Conservation (phyloP, 2,888 invertebrate species). For the Zootermopsis nevadensis region DNA sequence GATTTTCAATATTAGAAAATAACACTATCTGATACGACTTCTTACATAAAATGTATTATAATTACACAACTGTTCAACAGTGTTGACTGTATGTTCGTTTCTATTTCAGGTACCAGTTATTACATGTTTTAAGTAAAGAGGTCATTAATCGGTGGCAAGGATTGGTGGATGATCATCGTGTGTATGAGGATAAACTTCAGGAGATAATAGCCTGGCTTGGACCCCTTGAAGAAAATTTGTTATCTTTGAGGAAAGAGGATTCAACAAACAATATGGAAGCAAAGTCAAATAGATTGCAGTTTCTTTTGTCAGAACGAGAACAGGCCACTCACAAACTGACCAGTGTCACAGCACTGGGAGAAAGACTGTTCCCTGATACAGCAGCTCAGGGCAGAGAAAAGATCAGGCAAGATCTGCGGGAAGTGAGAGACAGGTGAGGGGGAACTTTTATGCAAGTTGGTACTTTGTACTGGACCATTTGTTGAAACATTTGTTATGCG, state of each 20-base stretch:
- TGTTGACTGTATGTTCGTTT: too few relatives aligned
- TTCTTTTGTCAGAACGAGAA: constrained; percentile 77
- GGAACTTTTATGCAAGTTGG: too few relatives aligned
- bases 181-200: constrained; percentile 79
- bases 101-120: constrained; percentile 73
- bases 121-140: constrained; percentile 85
- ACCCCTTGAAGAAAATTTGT: constrained; percentile 79
- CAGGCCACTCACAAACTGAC: constrained; percentile 84
- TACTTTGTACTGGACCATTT: too few relatives aligned
- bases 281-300: constrained; percentile 57
- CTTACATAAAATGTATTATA: too few relatives aligned
- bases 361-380: constrained; percentile 92
- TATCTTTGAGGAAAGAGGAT: constrained; percentile 61
- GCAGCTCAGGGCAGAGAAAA: constrained; percentile 91
- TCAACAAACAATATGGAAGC: constrained; percentile 63
- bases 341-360: constrained; percentile 80
- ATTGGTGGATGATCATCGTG: constrained; percentile 84
- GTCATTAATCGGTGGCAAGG: constrained; percentile 86
- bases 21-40: too few relatives aligned
- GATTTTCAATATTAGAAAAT: too few relatives aligned
- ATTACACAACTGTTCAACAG: too few relatives aligned
- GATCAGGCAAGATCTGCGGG: constrained; percentile 85
- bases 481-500: background rate
- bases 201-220: constrained; percentile 83
- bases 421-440: constrained; percentile 73